Evolutionary conservation across 2,113 vertebrate genomes (phyloP), one percentile per base, ranked within the genome.

Genomic region (Cebidichthys violaceus): DNA sequence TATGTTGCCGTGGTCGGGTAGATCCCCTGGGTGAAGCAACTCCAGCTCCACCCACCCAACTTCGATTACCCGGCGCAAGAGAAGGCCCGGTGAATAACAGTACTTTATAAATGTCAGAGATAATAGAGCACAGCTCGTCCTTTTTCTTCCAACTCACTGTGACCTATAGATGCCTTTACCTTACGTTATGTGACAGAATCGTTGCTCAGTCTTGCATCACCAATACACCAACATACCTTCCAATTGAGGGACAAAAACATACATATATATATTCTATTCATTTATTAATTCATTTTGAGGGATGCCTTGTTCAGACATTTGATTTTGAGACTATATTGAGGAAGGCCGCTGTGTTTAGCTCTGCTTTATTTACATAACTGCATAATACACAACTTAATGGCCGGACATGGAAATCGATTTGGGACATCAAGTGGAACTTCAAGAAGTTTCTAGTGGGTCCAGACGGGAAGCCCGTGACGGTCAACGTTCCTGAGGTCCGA

Each of bases 361-460:
- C 18, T 67, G 14, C 39, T 29, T 43, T 35, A 45, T 60, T 41
- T 41, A 41, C 43, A 22, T 9, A 14, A 41, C 31, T 29, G 11
- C 3, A 39, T 65, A 65, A 39, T 15, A 8, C 10, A 14, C 35
- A 37, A 39, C 33, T 1, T 37, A 39, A 64, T n/a, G 0, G 9
- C 3, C 3, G 1, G 20, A n/a, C 2, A 37, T 39, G 33, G 37
- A 37, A 0, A 7, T 24, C 3, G 3, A 24, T 41, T 41, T 41
- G 2, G 9, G 98, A 99, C 94, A 95, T 99, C 93, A 98, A 99
- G 94, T 99, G 98, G 98, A 99, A 99, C 92, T 99, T 99, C 0
- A 98, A 99, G 93, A 99, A 99, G 94, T 99, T 99, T 88, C 94
- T 99, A 81, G 96, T 99, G 82, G 96, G 96, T 9, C 95, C 96